A percentile compares a stretch with the other conserved stretches of the same genome.
Evolutionary conservation across 2,113 vertebrate genomes (phyloP).

Genomic region (Chloroceryle aenea): DNA sequence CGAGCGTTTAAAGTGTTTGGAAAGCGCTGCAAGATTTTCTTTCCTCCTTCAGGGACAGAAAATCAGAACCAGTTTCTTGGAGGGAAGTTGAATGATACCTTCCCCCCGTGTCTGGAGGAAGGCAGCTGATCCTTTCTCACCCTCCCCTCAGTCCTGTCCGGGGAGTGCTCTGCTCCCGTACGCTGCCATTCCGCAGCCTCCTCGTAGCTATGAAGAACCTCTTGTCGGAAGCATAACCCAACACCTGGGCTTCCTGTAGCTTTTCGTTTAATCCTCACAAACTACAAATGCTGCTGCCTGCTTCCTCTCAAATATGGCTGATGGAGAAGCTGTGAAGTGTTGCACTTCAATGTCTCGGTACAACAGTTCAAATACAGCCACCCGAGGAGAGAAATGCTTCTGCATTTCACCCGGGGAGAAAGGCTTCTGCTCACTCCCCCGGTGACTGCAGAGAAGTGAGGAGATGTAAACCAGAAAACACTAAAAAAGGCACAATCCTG

Average conservation of each 20-base stretch:
- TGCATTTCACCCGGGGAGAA: background rate
- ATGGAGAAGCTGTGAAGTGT: background rate
- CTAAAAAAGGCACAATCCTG: background rate
- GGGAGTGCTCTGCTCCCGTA: background rate
- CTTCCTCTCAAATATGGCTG: background rate
- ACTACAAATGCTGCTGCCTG: background rate
- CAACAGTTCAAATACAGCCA: background rate
- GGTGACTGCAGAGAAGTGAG: background rate
- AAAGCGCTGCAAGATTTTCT: background rate
- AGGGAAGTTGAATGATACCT: background rate
- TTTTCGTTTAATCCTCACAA: constrained; percentile 18
- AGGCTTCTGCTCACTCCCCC: background rate
- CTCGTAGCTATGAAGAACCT: background rate
- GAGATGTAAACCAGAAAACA: background rate
- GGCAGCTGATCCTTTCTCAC: background rate
- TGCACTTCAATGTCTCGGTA: background rate
- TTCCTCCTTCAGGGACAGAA: background rate
- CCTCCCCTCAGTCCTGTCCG: background rate
- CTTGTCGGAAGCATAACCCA: background rate
- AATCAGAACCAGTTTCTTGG: background rate
- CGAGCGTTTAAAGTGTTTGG: background rate
- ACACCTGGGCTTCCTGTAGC: background rate
- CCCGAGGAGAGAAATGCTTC: background rate
- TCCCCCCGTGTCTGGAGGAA: background rate
- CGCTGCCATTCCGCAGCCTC: background rate